phyloP scores from a whole-genome alignment of 2,888 invertebrate genomes.

The Acanthosepion esculentum region DNA sequence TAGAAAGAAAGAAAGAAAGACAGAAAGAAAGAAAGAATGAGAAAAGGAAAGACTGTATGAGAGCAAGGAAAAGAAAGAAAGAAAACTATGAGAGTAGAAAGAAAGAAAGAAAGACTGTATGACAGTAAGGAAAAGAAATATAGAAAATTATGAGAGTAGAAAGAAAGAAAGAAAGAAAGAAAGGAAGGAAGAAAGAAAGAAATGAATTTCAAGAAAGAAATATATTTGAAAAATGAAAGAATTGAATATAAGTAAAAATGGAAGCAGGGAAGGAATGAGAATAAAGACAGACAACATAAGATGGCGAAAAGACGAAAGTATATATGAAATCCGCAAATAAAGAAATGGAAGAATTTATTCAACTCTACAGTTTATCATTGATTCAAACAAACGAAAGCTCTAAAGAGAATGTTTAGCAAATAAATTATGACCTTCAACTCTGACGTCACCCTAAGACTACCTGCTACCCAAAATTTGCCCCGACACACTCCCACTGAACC shows the following conservation, averaged over 20 bases:
- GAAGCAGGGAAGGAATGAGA: too few relatives aligned
- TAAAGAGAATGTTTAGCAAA: not conserved
- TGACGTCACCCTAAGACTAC: not conserved
- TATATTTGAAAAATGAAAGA: not conserved
- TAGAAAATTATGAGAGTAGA: not conserved
- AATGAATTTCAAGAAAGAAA: not conserved
- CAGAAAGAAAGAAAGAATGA: not conserved
- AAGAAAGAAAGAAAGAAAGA: not conserved
- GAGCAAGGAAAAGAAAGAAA: too few relatives aligned
- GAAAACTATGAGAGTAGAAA: not conserved
- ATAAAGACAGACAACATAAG: too few relatives aligned
- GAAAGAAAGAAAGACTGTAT: not conserved
- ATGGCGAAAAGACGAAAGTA: too few relatives aligned
- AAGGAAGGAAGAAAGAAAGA: not conserved
- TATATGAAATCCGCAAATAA: too few relatives aligned
- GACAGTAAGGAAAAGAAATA: not conserved
- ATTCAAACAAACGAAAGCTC: too few relatives aligned
- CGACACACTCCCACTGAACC: not conserved
- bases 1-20: too few relatives aligned
- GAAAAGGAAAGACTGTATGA: too few relatives aligned
- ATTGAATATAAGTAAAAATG: too few relatives aligned
- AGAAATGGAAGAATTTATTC: too few relatives aligned
- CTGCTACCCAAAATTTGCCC: rapidly evolving
- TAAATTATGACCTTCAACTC: not conserved
- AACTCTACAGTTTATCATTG: too few relatives aligned